A percentile compares a stretch with the other conserved stretches of the same genome.
These are phyloP conservation scores for Dicaeum eximium DNA, from an alignment of 2,113 vertebrate genomes.

Conservation along the genomic window DNA sequence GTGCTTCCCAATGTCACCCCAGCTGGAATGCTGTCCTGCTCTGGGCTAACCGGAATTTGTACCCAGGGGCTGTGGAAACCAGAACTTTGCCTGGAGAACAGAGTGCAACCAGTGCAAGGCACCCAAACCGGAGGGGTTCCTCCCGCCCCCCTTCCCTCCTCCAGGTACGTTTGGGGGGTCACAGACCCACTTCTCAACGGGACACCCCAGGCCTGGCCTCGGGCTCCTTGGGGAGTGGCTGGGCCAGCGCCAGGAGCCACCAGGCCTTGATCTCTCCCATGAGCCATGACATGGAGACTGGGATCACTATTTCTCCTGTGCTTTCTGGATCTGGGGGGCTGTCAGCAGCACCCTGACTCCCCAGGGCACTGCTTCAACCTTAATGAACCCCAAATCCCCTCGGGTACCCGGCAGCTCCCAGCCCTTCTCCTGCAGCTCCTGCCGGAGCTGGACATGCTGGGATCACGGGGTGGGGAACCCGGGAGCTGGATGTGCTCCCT, in stretches of 20 bases:
- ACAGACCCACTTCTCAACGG: fast-evolving
- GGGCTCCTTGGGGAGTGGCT: fast-evolving
- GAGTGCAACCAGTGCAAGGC: conserved; percentile 99
- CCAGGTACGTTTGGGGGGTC: conserved; percentile 71
- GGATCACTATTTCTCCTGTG: fast-evolving
- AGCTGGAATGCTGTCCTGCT: background rate
- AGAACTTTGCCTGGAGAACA: conserved; percentile 97
- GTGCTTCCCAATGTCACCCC: background rate
- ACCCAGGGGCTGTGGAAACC: conserved; percentile 92
- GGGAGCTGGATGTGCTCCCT: fast-evolving
- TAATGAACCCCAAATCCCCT: fast-evolving
- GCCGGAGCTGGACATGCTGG: fast-evolving
- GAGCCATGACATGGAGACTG: fast-evolving
- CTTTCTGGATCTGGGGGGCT: background rate
- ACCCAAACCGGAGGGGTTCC: conserved; percentile 91
- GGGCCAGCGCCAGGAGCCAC: background rate
- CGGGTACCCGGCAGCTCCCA: fast-evolving
- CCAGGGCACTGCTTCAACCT: fast-evolving
- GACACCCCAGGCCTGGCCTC: background rate
- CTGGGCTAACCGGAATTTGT: background rate
- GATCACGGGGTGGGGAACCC: fast-evolving
- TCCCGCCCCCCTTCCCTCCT: conserved; percentile 88
- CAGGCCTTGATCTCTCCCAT: background rate
- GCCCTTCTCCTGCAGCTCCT: background rate
- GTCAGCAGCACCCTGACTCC: fast-evolving